Conservation (phyloP, 1,140 invertebrate genomes). For the Ylistrum balloti region DNA sequence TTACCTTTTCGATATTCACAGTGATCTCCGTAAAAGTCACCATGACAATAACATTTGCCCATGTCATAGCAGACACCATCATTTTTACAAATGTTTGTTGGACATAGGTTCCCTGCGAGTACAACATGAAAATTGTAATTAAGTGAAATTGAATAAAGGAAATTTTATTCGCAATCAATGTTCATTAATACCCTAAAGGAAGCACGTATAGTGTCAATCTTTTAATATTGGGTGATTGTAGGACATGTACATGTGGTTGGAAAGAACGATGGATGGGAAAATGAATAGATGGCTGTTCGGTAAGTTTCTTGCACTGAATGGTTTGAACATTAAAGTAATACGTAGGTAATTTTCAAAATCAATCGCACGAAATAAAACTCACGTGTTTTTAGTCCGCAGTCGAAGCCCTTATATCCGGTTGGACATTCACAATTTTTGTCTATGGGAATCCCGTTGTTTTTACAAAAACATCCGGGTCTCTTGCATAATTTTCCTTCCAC, state of each 20-base stretch:
- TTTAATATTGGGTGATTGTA: no score
- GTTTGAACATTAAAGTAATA: neutral
- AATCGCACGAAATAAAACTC: no score
- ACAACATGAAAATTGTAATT: no score
- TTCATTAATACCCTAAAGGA: no score
- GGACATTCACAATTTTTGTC: neutral
- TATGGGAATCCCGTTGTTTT: neutral
- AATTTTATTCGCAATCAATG: no score
- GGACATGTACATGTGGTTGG: no score
- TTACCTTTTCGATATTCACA: neutral
- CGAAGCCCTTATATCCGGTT: neutral
- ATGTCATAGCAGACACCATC: neutral
- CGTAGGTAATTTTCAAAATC: no score
- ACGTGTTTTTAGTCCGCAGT: neutral
- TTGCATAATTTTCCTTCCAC: neutral
- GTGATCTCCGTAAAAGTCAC: neutral
- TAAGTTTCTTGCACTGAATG: no score
- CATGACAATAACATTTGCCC: neutral
- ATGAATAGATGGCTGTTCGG: no score
- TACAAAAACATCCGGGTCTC: neutral
- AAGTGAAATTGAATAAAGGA: no score
- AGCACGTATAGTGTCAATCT: no score
- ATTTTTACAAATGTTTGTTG: neutral
- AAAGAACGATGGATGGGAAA: no score
- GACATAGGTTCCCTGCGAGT: neutral